A percentile compares a stretch with the other conserved stretches of the same genome.
Conservation (phyloP, 2,113 vertebrate genomes). For the Tragelaphus imberbis region DNA sequence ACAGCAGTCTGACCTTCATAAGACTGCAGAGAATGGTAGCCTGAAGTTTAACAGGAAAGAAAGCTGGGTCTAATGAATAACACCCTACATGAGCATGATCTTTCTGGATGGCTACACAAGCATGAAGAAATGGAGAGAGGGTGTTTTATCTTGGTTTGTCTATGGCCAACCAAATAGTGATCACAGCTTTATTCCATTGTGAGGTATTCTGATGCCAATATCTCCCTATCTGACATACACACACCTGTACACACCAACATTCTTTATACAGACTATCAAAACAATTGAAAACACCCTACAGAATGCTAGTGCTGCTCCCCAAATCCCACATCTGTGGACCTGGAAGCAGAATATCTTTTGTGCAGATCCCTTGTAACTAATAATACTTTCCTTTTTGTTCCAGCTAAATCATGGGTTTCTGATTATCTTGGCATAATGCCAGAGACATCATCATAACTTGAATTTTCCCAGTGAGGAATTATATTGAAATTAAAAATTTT, state of each 20-base stretch:
- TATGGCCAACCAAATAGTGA: neutral
- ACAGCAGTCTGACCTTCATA: neutral
- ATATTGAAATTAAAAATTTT: neutral
- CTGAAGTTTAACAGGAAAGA: neutral
- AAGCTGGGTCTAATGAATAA: neutral
- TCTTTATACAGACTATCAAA: neutral
- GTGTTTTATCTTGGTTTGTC: neutral
- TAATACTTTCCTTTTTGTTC: neutral
- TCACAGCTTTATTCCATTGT: neutral
- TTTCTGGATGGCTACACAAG: conserved; percentile 31
- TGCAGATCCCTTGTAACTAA: neutral
- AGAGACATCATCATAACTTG: neutral
- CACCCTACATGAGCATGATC: neutral
- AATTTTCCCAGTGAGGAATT: neutral
- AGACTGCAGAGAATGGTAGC: neutral
- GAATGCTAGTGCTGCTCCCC: neutral
- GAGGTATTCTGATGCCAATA: neutral
- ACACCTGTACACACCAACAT: neutral
- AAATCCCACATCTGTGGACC: neutral
- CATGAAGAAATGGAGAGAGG: neutral
- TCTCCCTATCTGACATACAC: neutral
- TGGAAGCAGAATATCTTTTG: neutral
- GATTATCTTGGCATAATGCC: neutral
- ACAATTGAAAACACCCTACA: neutral
- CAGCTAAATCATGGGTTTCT: neutral